A percentile compares a stretch with the other conserved stretches of the same genome.
Evolutionary conservation across 2,113 vertebrate genomes (phyloP).

Genomic region (Gorsachius goisagi): DNA sequence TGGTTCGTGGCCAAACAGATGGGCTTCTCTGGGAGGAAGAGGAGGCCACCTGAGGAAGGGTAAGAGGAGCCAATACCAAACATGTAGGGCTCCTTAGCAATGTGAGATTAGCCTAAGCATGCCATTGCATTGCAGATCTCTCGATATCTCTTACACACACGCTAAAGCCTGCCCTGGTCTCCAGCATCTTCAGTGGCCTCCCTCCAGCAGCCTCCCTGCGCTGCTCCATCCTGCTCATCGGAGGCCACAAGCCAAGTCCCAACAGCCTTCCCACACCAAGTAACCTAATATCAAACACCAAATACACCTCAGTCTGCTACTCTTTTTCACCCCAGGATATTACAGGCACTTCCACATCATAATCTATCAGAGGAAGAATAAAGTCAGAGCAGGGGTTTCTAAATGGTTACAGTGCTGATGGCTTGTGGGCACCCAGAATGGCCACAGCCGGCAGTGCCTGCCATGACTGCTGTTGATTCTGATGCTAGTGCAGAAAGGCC

Average conservation of each 20-base stretch:
- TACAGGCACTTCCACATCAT: background rate
- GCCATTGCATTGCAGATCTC: background rate
- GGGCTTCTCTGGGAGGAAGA: background rate
- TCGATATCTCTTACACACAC: background rate
- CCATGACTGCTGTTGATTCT: background rate
- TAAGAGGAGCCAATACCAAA: background rate
- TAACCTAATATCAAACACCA: background rate
- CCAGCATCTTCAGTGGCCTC: background rate
- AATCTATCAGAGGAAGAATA: background rate
- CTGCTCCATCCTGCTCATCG: background rate
- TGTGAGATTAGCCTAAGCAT: background rate
- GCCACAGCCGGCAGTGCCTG: background rate
- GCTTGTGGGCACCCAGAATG: background rate
- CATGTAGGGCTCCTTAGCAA: constrained; percentile 14
- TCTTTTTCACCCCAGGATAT: background rate
- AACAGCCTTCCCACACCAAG: background rate
- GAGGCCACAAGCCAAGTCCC: background rate
- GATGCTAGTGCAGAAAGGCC: background rate
- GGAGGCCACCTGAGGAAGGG: constrained; percentile 12
- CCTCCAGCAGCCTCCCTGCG: background rate
- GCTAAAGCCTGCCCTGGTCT: background rate
- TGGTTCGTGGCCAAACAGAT: background rate
- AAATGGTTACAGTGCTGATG: background rate
- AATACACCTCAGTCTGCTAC: background rate
- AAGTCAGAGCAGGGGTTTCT: background rate